phyloP scores from a whole-genome alignment of 2,888 invertebrate species.

The Eupithecia subumbrata region DNA sequence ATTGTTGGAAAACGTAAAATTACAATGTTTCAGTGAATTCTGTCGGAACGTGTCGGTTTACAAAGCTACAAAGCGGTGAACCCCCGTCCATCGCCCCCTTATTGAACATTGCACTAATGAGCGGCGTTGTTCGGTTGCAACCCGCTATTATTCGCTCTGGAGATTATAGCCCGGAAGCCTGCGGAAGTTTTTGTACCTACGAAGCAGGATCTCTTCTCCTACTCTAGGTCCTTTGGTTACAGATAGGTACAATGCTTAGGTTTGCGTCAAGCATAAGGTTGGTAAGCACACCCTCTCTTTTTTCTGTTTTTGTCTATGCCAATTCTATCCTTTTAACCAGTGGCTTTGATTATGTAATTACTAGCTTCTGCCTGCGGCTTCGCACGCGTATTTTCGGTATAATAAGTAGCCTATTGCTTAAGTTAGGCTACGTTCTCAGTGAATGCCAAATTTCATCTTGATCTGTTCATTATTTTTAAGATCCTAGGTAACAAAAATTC shows the following conservation, averaged over 20 bases:
- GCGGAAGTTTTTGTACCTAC: constrained; percentile 41
- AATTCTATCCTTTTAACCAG: background rate
- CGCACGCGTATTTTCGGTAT: no score
- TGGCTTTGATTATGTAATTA: background rate
- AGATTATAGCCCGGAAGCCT: constrained; percentile 55
- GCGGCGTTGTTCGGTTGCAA: constrained; percentile 78
- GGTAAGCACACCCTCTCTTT: background rate
- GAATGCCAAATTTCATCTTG: no score
- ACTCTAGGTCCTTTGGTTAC: background rate
- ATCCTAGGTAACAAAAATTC: no score
- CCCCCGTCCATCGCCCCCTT: constrained; percentile 66
- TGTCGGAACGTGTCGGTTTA: constrained; percentile 46
- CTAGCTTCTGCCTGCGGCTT: no score
- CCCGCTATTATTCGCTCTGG: constrained; percentile 75
- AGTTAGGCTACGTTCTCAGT: no score
- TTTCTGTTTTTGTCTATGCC: background rate
- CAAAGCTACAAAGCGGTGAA: constrained; percentile 55
- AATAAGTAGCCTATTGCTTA: no score
- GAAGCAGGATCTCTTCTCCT: background rate
- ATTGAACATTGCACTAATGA: constrained; percentile 83
- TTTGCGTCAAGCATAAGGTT: background rate
- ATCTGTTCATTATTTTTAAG: no score
- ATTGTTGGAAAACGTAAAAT: constrained; percentile 42
- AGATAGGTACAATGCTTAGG: background rate
- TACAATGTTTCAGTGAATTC: constrained; percentile 52